Base-by-base conservation (phyloP, 2,888 invertebrate genomes). In the Dione vanillae region DNA sequence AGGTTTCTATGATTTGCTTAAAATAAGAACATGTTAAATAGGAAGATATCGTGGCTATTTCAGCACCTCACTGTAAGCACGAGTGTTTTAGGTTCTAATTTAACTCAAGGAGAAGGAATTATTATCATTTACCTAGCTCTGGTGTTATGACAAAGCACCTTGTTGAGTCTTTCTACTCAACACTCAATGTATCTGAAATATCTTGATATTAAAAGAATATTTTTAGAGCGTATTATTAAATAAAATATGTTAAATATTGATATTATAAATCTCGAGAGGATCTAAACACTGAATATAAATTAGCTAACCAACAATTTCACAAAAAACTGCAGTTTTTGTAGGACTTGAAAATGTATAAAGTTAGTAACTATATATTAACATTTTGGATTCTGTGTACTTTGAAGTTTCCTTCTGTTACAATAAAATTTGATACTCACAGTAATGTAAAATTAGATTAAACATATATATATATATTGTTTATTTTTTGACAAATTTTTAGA, bases 351-450 rank as follows among this genome's bases (percentile, higher is more conserved):
- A 27, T 51, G 51, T 59, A 61, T 41, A 10, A 59, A 66, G 19
- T 51, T 19, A 45, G 11, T 14, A 59, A 67, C 51, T 67, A 67
- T n/a, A n/a, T n/a, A n/a, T 51, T 40, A 49, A 67, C 58, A 45
- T 61, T 51, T 61, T 61, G 41, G 40, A 51, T 67, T 67, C 49
- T 52, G 43, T 43, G 61, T 67, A 56, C 66, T 67, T 67, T 61
- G 52, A n/a, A 51, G 43, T 67, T 66, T 20, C 37, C 20, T 59
- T 5, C 49, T 12, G 40, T 27, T 41, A 40, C 27, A 58, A 67
- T 10, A n/a, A n/a, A 40, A n/a, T 61, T 37, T 61, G 35, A 47
- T 19, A 43, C 16, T 67, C n/a, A 45, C 10, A 27, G n/a, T 59
- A 43, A 43, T 59, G 20, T 59, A 43, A 43, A 43, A 2, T 43